These are phyloP conservation scores for Taenaris catops DNA, from an alignment of 2,888 invertebrate genomes.

Conservation along the genomic window DNA sequence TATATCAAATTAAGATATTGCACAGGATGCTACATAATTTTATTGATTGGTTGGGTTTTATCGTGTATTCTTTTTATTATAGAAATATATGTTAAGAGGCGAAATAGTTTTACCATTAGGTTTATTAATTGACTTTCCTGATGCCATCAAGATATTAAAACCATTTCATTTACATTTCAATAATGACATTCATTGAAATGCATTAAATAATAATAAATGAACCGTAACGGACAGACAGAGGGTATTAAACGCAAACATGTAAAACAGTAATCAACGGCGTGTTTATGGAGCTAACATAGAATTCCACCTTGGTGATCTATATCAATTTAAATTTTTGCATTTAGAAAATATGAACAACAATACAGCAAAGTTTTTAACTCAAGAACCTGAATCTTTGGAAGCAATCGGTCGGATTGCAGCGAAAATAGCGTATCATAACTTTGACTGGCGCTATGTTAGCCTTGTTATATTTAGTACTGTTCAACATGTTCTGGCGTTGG, in stretches of 20 bases:
- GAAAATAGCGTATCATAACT: constrained; percentile 47
- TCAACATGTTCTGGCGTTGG: constrained; percentile 31
- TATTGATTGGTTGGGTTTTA: constrained; percentile 46
- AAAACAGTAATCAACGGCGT: constrained; percentile 19
- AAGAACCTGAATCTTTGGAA: constrained; percentile 24
- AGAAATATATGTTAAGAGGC: constrained; percentile 38
- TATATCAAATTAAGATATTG: constrained; percentile 48
- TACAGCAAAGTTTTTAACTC: constrained; percentile 24
- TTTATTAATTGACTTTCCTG: constrained; percentile 16
- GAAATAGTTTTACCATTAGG: constrained; percentile 4
- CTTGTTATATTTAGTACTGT: constrained; percentile 37
- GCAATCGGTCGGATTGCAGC: constrained; percentile 41
- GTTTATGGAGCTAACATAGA: too few relatives aligned
- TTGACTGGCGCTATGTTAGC: constrained; percentile 48
- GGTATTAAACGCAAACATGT: constrained; percentile 15
- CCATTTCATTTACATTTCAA: constrained; percentile 4
- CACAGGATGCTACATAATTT: constrained; percentile 48
- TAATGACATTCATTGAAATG: constrained; percentile 3
- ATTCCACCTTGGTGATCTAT: too few relatives aligned
- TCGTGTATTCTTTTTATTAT: constrained; percentile 40
- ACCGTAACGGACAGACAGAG: constrained; percentile 9
- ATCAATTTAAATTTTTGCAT: too few relatives aligned
- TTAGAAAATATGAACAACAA: constrained; percentile 21
- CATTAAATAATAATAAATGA: constrained; percentile 7
- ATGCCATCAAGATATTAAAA: constrained; percentile 7